Evolutionary conservation across 2,113 vertebrate species (phyloP).

Genomic region (Anarrhichthys ocellatus): DNA sequence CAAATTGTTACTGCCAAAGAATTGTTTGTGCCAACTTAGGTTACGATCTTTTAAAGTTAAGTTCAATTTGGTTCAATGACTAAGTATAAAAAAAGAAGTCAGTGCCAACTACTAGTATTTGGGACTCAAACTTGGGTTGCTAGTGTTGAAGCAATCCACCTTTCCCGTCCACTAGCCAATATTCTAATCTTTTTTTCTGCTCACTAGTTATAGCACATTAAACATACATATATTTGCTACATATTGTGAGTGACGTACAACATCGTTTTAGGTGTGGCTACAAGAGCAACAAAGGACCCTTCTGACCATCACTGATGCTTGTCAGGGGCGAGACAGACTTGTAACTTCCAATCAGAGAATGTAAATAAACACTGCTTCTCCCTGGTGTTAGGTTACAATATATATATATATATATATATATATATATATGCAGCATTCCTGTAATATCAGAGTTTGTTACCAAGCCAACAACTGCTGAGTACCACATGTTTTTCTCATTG

Average conservation of each 20-base stretch:
- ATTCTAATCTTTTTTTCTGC: not conserved
- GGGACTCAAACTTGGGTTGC: not conserved
- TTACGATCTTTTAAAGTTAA: conserved; percentile 7
- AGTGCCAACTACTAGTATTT: not conserved
- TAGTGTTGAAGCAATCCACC: not conserved
- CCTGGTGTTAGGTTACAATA: not conserved
- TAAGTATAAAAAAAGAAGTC: not conserved
- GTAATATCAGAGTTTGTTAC: not conserved
- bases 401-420: not conserved
- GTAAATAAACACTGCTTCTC: not conserved
- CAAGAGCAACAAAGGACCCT: not conserved
- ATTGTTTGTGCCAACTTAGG: conserved; percentile 11
- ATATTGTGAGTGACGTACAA: not conserved
- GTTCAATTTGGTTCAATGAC: not conserved
- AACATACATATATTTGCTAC: not conserved
- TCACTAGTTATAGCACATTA: not conserved
- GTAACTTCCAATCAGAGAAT: not conserved
- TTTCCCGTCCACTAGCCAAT: not conserved
- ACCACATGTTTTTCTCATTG: not conserved
- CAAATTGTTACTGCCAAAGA: conserved; percentile 19
- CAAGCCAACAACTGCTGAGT: not conserved
- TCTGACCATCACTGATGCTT: not conserved
- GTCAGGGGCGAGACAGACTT: not conserved
- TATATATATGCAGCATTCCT: not conserved
- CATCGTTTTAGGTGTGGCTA: not conserved